Conservation (phyloP, 1,140 invertebrate species). For the Nilaparvata lugens region DNA sequence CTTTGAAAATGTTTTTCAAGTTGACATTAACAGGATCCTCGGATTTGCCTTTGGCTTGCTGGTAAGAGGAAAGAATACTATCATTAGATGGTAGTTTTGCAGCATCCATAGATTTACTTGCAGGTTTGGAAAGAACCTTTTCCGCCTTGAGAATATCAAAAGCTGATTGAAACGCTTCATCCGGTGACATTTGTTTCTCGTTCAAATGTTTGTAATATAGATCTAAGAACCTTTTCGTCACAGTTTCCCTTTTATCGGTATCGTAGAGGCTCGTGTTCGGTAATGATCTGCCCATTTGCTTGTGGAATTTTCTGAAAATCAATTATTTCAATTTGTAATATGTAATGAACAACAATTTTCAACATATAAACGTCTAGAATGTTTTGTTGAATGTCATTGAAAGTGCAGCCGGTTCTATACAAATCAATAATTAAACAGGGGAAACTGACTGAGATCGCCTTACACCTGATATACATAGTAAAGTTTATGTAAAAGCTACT, state of each 20-base stretch:
- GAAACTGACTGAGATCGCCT: too few species aligned
- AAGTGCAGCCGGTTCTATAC: too few species aligned
- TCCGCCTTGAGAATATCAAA: constrained; percentile 1
- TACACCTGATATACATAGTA: too few species aligned
- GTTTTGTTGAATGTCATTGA: too few species aligned
- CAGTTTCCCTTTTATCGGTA: neutral
- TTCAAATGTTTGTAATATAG: neutral
- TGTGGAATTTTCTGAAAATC: constrained; percentile 10
- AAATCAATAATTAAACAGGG: too few species aligned
- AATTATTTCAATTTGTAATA: neutral
- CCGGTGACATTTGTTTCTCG: constrained; percentile 1
- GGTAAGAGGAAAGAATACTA: neutral
- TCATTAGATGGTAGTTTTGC: neutral
- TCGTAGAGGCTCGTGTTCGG: constrained; percentile 2
- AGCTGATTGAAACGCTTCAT: constrained; percentile 9
- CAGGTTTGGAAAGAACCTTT: neutral
- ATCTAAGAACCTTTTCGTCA: neutral
- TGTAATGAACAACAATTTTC: neutral
- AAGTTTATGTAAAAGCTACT: too few species aligned
- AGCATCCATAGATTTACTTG: neutral
- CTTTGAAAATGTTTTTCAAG: constrained; percentile 11
- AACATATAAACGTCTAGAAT: too few species aligned
- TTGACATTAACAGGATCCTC: neutral
- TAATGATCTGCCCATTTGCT: constrained; percentile 9
- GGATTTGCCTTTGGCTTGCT: neutral